Base-by-base conservation (phyloP, 2,113 vertebrate genomes). In the Pituophis catenifer region DNA sequence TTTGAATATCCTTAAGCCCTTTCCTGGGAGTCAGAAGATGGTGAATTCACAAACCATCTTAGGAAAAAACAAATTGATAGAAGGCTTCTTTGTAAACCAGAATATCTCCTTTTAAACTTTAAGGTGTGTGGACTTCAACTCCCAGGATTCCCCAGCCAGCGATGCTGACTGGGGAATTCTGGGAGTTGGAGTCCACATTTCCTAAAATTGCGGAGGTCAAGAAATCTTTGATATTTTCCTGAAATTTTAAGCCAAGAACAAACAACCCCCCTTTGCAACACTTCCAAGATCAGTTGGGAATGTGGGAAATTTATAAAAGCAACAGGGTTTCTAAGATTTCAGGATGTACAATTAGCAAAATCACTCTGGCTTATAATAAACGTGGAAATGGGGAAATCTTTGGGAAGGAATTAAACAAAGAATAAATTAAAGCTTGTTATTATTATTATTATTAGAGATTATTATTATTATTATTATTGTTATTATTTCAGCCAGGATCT, bases 321-420 rank as follows among this genome's bases (percentile, higher is more conserved):
- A 93, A n/a, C 33, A 3, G 12, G 23, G n/a, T 54, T 89, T 86
- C 89, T 65, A 90, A 93, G 81, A 65, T 87, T 65, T 87, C 65
- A 90, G 92, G 55, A 90, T 90, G 54, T 58, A 86, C 59, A 93
- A 90, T 93, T 86, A 93, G 70, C 70, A 53, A 86, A 93, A 90
- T 86, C 8, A 1, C 53, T 11, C 44, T 23, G 29, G 12, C 89
- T 81, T 86, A 90, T 26, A 93, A 90, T 62, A 90, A 93, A 38
- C 19, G 0, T 1, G 38, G 55, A 44, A 59, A 52, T 29, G 53
- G 85, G 88, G 29, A n/a, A 23, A 26, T 17, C 50, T 44, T 5
- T 9, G 26, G 88, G 70, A 58, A 55, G 55, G 33, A 19, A 50
- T 85, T 13, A 12, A 65, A 62, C 29, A 23, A n/a, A 85, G 8